Evolutionary conservation across 1,140 invertebrate species (phyloP), one percentile per base, ranked within the genome.

Genomic region (Eufriesea mexicana): DNA sequence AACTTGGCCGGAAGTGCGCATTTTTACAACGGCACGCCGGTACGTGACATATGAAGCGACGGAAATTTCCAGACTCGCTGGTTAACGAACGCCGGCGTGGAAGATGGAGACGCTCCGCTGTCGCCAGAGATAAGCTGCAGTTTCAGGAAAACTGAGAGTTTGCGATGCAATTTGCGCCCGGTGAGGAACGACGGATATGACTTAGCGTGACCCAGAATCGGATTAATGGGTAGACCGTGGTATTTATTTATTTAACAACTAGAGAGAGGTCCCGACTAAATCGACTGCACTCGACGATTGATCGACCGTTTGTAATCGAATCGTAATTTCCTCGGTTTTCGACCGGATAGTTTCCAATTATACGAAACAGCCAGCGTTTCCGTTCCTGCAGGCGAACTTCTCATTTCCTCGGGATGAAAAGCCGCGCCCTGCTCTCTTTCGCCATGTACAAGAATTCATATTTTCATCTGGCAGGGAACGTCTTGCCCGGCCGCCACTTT

Each of bases 81-180:
- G 59, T 47, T 80, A 79, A 79, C 67, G 67, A 79, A 79, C 77
- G 70, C n/a, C 55, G 49, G 59, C 70, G 54, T 55, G 59, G 18
- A 61, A 72, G 25, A 62, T 25, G 68, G 70, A 79, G 78, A 62
- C 59, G 66, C n/a, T 42, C 6, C 54, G 51, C 54, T 51, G 78
- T 79, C 68, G 49, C 49, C 49, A n/a, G 16, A 45, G 79, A 80
- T 80, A 45, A 66, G 70, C 35, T 28, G 35, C 70, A 47, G 55
- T 74, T 74, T 80, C 59, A 55, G 18, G 35, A 28, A 54, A 74
- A 55, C 47, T 28, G 55, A 9, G 47, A 64, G 70, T 62, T 71
- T 23, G 49, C 57, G 23, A 28, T 61, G 57, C 70, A 80, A 80
- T 80, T 55, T 80, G 49, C 79, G 51, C 67, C 7, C 14, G 14